Evolutionary conservation across 2,797 vertebrate genomes (phyloP), one percentile per base, ranked within the genome.

Genomic region (Pelochelys cantorii): DNA sequence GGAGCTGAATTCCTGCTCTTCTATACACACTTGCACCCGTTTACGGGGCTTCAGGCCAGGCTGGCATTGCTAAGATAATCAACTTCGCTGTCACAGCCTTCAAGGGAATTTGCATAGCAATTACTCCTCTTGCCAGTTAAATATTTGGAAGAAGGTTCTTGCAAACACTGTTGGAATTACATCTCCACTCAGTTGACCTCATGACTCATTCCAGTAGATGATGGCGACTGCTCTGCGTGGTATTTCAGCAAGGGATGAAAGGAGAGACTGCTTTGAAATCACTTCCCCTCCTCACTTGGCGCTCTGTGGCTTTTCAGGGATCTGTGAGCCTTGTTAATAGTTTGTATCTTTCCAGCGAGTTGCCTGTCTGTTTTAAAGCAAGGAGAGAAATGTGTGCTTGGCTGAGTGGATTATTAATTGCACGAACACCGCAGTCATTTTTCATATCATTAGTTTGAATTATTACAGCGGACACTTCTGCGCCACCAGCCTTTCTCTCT

Each of bases 281-380:
- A n/a, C 5, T 93, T 90, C 3, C 6, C 11, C 7, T 81, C 12
- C 31, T 5, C 79, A 2, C 29, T 85, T 71, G 0, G 0, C 1
- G 79, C 81, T 82, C 25, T 25, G 62, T 11, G 31, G 1, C 4
- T 74, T 90, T 92, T 22, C 2, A 2, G 75, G 15, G 60, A 9
- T 3, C 20, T 71, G 3, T 86, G 37, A 37, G n/a, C 4, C 79
- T 88, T 81, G 8, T 29, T 84, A 4, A 0, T 56, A 53, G 55
- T 78, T 62, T 11, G 31, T 18, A 80, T 84, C 81, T 81, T 90
- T 86, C 52, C 31, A 84, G 2, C 42, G 81, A 90, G 20, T 20
- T 31, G 85, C 62, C 55, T 60, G 0, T 79, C 80, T 85, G 10
- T 29, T 68, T 84, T 34, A 59, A 13, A 82, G 25, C 8, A 37